Conservation (phyloP, 2,888 invertebrate genomes). For the Rotaria magnacalcarata region DNA sequence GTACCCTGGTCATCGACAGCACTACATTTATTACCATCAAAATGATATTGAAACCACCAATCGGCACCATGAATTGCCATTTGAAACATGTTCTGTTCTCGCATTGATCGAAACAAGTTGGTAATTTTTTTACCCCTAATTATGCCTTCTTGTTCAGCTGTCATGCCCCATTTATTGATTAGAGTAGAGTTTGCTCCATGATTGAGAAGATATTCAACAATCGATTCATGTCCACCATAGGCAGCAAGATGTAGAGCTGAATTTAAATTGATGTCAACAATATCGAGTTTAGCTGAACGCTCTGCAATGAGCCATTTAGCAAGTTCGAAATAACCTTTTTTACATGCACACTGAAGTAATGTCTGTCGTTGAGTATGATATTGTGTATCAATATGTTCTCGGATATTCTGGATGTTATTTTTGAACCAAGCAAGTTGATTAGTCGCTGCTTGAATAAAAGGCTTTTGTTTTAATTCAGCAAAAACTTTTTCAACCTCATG, state of each 20-base stretch:
- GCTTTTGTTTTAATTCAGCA: not conserved
- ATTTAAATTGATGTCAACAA: not conserved
- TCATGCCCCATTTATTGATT: not conserved
- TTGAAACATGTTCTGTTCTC: not conserved
- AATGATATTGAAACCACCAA: not conserved
- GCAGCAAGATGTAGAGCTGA: slow-evolving; percentile 3
- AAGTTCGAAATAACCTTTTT: not conserved
- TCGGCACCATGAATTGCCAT: not conserved
- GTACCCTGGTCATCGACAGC: not conserved
- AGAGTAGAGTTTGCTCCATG: not conserved
- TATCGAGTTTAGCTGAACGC: not conserved
- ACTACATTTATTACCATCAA: not conserved
- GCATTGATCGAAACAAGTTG: not conserved
- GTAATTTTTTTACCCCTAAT: not conserved
- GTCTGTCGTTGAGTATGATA: not conserved
- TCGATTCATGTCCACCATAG: not conserved
- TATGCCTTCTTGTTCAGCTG: not conserved
- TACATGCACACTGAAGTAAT: not conserved
- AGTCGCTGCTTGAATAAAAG: slow-evolving; percentile 6
- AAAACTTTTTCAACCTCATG: not conserved
- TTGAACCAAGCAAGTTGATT: not conserved
- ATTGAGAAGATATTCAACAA: slow-evolving; percentile 7
- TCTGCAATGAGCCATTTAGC: not conserved
- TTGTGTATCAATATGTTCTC: not conserved
- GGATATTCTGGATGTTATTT: too few species aligned